A percentile compares a stretch with the other conserved stretches of the same genome.
These are phyloP conservation scores for Malacoctenus gilli DNA, from an alignment of 2,797 vertebrate genomes.

Conservation along the genomic window DNA sequence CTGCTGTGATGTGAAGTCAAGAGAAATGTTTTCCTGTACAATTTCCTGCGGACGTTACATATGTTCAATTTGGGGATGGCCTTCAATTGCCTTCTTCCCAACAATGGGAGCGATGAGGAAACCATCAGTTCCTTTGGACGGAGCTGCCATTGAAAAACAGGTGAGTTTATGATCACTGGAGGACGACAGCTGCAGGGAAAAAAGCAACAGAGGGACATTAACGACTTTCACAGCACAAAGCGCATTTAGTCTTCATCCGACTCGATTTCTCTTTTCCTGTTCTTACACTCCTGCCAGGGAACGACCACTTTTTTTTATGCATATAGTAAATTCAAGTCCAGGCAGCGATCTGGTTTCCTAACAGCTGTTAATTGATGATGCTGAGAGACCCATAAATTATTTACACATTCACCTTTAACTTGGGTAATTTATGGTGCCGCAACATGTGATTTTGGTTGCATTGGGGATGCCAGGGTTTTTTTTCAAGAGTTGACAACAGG, in stretches of 20 bases:
- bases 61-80: slow-evolving; percentile 49
- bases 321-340: slow-evolving; percentile 31
- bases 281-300: slow-evolving; percentile 12
- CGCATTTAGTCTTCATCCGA: slow-evolving; percentile 14
- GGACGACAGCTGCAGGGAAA: slow-evolving; percentile 59
- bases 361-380: slow-evolving; percentile 44
- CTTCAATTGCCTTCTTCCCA: slow-evolving; percentile 70
- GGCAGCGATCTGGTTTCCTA: slow-evolving; percentile 26
- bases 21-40: slow-evolving; percentile 8
- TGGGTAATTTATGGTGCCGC: slow-evolving; percentile 28
- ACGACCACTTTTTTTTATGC: not conserved
- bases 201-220: slow-evolving; percentile 71
- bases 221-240: slow-evolving; percentile 57
- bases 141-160: slow-evolving; percentile 20
- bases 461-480: slow-evolving; percentile 20
- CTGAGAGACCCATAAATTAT: slow-evolving; percentile 44
- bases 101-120: slow-evolving; percentile 73
- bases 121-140: slow-evolving; percentile 57
- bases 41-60: slow-evolving; percentile 27
- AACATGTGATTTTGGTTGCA: slow-evolving; percentile 36
- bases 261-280: slow-evolving; percentile 32
- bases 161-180: slow-evolving; percentile 51
- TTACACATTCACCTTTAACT: slow-evolving; percentile 13
- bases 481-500: slow-evolving; percentile 37
- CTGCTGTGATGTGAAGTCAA: slow-evolving; percentile 14